phyloP scores from a whole-genome alignment of 2,113 vertebrate genomes.

The Ifrita kowaldi region DNA sequence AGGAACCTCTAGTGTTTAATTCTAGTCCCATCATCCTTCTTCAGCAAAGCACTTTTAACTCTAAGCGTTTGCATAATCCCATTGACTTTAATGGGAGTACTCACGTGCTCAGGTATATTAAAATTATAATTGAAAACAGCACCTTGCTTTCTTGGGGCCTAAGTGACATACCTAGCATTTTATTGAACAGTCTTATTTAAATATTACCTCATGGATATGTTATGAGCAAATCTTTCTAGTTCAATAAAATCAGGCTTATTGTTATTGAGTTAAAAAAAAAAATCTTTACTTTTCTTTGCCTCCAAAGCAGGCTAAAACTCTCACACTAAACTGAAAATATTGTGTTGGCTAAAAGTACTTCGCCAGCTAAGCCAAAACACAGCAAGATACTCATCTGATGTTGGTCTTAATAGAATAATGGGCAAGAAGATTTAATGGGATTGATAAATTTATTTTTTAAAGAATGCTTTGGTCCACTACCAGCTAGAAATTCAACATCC shows the following conservation, averaged over 20 bases:
- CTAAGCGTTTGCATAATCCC: background rate
- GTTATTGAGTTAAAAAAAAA: background rate
- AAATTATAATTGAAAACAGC: conserved; percentile 36
- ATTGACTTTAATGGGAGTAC: conserved; percentile 13
- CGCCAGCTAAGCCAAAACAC: background rate
- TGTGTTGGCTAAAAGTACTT: background rate
- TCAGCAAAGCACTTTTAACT: conserved; percentile 37
- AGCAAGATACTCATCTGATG: background rate
- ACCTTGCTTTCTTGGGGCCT: background rate
- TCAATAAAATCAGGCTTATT: conserved; percentile 29
- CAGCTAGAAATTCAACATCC: background rate
- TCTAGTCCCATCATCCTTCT: background rate
- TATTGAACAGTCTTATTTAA: conserved; percentile 9
- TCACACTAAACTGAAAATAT: background rate
- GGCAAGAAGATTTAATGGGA: background rate
- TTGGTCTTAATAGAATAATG: conserved; percentile 25
- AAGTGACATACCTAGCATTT: background rate
- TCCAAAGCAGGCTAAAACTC: background rate
- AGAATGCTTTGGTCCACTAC: background rate
- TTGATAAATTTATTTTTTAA: background rate
- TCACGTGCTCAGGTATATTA: background rate
- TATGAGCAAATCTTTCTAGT: conserved; percentile 10
- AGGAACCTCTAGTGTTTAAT: background rate
- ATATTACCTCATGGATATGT: conserved; percentile 26
- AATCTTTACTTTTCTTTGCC: background rate